Evolutionary conservation across 2,888 invertebrate genomes (phyloP), one percentile per base, ranked within the genome.

Genomic region (Eucriotettix oculatus): DNA sequence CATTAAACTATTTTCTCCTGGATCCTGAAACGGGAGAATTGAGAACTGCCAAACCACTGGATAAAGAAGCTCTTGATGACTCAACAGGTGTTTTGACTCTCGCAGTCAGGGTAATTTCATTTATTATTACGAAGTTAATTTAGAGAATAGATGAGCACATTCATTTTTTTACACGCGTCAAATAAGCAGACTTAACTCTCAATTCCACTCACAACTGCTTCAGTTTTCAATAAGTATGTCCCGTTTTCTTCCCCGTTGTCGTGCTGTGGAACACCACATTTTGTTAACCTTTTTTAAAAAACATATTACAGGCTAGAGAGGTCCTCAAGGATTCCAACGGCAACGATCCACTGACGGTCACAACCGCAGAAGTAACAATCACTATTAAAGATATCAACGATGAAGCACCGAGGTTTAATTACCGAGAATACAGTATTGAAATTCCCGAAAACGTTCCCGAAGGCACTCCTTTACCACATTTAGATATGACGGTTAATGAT

Each of bases 331-430:
- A 87, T 0, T 73, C 77, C 0, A 84, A 85, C 1, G 76, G 84
- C 7, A 79, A 82, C 66, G 85, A 87, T 64, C 75, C 83, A 3
- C 72, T 83, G 58, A 86, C 89, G 0, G 81, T 58, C 10, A 80
- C 87, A 1, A 78, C 79, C 1, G 84, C 88, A 1, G 84, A 85
- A 60, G 85, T 87, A 11, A 87, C 87, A 0, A 82, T 94, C 58
- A 90, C 88, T 52, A 87, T 93, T 66, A 84, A 85, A 67, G 93
- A 93, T 71, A 89, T 92, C 1, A 93, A 93, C 72, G 93, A 93
- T 70, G 90, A 90, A 66, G 86, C 90, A 0, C 93, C 93, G 0
- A 77, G 79, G 54, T 93, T 93, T 74, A 90, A 90, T 74, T 79
- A 81, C 54, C 79, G 86, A 55, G 91, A 92, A 71, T 92, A 90